Conservation (phyloP, 2,797 vertebrate species). For the Peromyscus melanophrys region DNA sequence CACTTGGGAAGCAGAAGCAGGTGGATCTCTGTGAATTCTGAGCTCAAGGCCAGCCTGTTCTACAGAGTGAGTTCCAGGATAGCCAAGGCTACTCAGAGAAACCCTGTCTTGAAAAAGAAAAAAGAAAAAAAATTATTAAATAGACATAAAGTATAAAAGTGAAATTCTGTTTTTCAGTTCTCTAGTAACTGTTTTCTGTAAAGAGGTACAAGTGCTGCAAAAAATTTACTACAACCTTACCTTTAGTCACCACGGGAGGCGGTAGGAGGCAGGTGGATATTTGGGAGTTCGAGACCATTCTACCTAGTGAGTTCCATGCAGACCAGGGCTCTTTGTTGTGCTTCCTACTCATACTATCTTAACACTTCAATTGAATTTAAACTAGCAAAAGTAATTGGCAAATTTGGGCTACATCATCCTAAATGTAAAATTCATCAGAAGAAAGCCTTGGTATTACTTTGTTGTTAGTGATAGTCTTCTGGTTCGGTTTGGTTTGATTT, state of each 20-base stretch:
- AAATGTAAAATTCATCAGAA: neutral
- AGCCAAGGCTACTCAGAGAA: neutral
- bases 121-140: neutral
- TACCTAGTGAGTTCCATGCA: neutral
- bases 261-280: neutral
- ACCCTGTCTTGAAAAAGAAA: neutral
- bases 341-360: neutral
- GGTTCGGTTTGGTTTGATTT: neutral
- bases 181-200: neutral
- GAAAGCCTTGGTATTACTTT: neutral
- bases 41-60: neutral
- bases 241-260: neutral
- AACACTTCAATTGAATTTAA: neutral
- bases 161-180: neutral
- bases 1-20: neutral
- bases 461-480: neutral
- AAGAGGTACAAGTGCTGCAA: neutral
- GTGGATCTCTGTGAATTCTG: neutral
- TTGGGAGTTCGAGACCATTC: neutral
- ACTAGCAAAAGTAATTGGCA: neutral
- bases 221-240: neutral
- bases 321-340: too few species aligned
- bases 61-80: neutral
- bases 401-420: neutral
- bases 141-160: neutral